Base-by-base conservation (phyloP, 2,113 vertebrate species). In the Ammospiza caudacuta region DNA sequence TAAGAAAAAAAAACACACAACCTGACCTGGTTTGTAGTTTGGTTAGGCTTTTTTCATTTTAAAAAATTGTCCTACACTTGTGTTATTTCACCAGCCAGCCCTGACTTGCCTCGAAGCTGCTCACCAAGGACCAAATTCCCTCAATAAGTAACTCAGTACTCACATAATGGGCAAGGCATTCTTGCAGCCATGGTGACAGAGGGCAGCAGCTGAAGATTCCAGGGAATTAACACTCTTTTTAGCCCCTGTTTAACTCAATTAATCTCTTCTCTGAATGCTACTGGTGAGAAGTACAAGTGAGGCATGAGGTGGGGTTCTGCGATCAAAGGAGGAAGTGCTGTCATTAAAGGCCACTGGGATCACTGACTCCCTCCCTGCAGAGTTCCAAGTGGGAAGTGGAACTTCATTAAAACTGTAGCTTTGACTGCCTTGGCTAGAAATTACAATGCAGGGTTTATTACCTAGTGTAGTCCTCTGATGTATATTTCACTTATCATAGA, bases 401-500 rank as follows among this genome's bases (percentile, higher is more conserved):
- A 94, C 83, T 95, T 94, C 94, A 95, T 97, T 83, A 96, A 91
- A 90, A 68, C n/a, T 55, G 51, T 9, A 54, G 28, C 51, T 95
- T 95, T 90, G 81, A 79, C 94, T 90, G 37, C 23, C 33, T 66
- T 85, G 75, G 23, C 66, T 87, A 64, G 59, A 87, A 95, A 91
- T 73, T 63, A 85, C 83, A 95, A 90, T 49, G 58, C 41, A 51
- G 66, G 44, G 35, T 68, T 92, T 91, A 94, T 86, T 85, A 70
- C 37, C 88, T 66, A 59, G 82, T 58, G 44, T 67, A 89, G 90
- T 95, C 63, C 24, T 94, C 73, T 94, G 82, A 94, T 94, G 87
- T 94, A 95, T 95, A 96, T 97, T 95, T 95, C 84, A 97, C 90
- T 83, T 88, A 94, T 54, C 58, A 82, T 74, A 58, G 90, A 95